A percentile compares a stretch with the other conserved stretches of the same genome.
Evolutionary conservation across 2,113 vertebrate genomes (phyloP).

Genomic region (Poicephalus gulielmi): DNA sequence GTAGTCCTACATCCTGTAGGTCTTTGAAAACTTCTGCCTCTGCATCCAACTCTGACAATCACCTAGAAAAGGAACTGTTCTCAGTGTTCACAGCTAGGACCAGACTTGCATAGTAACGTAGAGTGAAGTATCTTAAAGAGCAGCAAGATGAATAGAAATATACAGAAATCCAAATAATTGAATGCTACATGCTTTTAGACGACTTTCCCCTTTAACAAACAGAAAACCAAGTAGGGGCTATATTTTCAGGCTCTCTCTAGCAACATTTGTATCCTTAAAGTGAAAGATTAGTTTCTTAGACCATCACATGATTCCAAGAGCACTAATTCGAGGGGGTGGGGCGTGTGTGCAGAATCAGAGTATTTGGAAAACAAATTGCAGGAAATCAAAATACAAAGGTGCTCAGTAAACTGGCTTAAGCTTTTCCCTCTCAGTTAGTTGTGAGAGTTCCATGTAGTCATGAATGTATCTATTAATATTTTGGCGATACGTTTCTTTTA

Average conservation of each 20-base stretch:
- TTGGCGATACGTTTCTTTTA: not conserved
- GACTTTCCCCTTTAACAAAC: not conserved
- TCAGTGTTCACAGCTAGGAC: not conserved
- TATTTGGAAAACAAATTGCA: not conserved
- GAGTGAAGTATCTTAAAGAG: not conserved
- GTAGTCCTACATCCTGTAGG: not conserved
- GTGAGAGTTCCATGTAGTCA: not conserved
- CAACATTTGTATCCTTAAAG: not conserved
- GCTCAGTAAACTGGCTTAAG: not conserved
- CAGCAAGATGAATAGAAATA: not conserved
- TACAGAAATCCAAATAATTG: not conserved
- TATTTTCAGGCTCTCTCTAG: not conserved
- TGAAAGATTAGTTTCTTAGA: not conserved
- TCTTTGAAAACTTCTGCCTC: not conserved
- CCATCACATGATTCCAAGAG: not conserved
- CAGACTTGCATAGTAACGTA: not conserved
- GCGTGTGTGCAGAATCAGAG: not conserved
- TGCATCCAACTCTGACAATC: not conserved
- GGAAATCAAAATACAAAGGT: not conserved
- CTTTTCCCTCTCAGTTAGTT: not conserved
- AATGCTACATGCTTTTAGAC: not conserved
- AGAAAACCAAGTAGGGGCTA: not conserved
- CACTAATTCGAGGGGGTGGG: not conserved
- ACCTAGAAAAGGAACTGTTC: not conserved
- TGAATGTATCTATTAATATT: not conserved